Evolutionary conservation across 2,113 vertebrate species (phyloP).

Genomic region (Ameiurus melas): DNA sequence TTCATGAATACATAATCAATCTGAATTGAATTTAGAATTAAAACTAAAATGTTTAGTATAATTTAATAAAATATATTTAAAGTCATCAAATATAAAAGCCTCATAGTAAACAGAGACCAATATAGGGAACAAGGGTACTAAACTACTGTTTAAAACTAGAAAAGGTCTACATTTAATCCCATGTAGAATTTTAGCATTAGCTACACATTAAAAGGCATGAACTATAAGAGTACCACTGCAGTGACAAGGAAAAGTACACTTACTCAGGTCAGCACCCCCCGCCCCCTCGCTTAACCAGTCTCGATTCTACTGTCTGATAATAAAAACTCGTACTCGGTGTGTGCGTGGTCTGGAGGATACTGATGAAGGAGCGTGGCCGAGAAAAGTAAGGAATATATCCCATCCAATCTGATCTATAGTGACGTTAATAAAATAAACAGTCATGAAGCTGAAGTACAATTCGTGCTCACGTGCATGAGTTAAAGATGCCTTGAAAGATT

Average conservation of each 20-base stretch:
- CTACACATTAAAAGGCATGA: background rate
- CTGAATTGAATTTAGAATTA: background rate
- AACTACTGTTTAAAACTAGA: no score
- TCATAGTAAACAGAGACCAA: background rate
- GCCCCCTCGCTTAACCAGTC: background rate
- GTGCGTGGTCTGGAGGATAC: background rate
- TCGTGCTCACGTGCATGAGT: background rate
- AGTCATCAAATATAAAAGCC: background rate
- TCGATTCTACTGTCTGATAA: background rate
- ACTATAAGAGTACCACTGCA: background rate
- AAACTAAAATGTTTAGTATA: background rate
- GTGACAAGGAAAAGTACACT: background rate
- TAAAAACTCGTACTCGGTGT: background rate
- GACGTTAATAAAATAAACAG: background rate
- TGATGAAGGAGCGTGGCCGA: background rate
- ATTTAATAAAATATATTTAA: background rate
- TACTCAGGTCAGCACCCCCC: background rate
- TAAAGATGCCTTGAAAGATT: background rate
- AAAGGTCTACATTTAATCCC: no score
- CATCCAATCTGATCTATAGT: background rate
- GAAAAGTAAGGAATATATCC: background rate
- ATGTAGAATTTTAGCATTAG: background rate
- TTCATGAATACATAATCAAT: background rate
- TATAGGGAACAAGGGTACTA: no score
- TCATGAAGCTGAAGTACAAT: background rate